These are phyloP conservation scores for Conus canariensis DNA, from an alignment of 2,888 invertebrate genomes.

Conservation along the genomic window DNA sequence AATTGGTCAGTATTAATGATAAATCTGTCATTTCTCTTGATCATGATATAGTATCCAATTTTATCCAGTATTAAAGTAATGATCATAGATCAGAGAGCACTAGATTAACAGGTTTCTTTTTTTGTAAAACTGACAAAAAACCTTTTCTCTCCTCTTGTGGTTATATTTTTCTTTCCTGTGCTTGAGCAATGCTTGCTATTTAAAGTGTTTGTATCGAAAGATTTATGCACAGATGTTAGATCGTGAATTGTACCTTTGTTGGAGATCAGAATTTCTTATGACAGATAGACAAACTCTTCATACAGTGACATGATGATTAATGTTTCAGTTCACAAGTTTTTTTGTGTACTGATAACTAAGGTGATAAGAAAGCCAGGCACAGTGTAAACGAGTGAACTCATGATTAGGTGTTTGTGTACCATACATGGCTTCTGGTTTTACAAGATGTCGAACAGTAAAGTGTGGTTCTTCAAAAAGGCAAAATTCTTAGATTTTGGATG, in stretches of 20 bases:
- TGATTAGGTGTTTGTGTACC: no score
- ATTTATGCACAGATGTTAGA: not conserved
- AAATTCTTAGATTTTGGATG: no score
- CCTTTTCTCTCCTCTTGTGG: not conserved
- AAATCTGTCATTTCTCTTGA: not conserved
- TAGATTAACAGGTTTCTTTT: not conserved
- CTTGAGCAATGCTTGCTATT: conserved; percentile 29
- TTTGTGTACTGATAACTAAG: not conserved
- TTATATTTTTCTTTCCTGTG: not conserved
- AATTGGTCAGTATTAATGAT: conserved; percentile 6
- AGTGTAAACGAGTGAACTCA: not conserved
- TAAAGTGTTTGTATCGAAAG: not conserved
- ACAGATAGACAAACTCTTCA: not conserved
- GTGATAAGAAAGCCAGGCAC: not conserved
- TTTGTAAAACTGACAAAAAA: not conserved
- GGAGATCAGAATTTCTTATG: not conserved
- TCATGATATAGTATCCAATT: not conserved
- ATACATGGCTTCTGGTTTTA: no score
- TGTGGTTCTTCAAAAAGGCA: no score
- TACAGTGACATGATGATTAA: not conserved
- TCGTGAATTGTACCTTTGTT: no score
- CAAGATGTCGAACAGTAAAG: no score
- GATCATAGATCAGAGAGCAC: not conserved
- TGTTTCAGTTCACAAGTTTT: not conserved
- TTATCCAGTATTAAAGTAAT: not conserved